Base-by-base conservation (phyloP, 2,113 vertebrate genomes). In the Oophaga pumilio region DNA sequence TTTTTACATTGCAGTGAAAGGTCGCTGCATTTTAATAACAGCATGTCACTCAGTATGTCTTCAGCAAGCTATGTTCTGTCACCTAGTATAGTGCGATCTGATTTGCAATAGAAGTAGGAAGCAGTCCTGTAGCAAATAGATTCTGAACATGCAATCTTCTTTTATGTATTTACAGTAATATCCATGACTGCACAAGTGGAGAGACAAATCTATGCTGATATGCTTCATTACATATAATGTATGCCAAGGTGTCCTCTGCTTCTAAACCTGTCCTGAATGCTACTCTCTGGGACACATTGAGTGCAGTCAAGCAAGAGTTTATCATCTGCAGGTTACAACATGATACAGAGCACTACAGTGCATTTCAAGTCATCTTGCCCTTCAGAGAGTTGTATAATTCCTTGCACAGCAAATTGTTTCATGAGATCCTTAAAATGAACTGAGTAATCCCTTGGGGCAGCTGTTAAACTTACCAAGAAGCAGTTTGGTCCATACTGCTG, bases 341-440 rank as follows among this genome's bases (percentile, higher is more conserved):
- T 74, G 50, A 73, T 68, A 56, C 52, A 57, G 76, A 86, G 50
- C 62, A 86, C 76, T 68, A 64, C 76, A 79, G 85, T 68, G 76
- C 50, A 68, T 24, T 69, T 68, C 17, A 52, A 86, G 76, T 60
- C 50, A 53, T 79, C 76, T 69, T 79, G 62, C 85, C 85, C 85
- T 86, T 86, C 76, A 69, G 85, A 86, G 85, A 69, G 60, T 86
- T 86, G 76, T 86, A 86, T 68, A 56, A 86, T 79, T 69, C 76
- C 85, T 86, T 79, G 84, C 85, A 79, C 85, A 86, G 85, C 85
- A 86, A 86, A 86, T 86, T 80, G 76, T 86, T 86, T 86, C 59
- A 86, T 79, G 85, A 86, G 64, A 79, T 56, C 76, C 26, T 79
- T 85, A 64, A 79, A 86, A 86, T 86, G 76, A 78, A 79, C 60